A percentile compares a stretch with the other conserved stretches of the same genome.
These are phyloP conservation scores for Acipenser transmontanus DNA, from an alignment of 2,797 vertebrate genomes.

Conservation along the genomic window DNA sequence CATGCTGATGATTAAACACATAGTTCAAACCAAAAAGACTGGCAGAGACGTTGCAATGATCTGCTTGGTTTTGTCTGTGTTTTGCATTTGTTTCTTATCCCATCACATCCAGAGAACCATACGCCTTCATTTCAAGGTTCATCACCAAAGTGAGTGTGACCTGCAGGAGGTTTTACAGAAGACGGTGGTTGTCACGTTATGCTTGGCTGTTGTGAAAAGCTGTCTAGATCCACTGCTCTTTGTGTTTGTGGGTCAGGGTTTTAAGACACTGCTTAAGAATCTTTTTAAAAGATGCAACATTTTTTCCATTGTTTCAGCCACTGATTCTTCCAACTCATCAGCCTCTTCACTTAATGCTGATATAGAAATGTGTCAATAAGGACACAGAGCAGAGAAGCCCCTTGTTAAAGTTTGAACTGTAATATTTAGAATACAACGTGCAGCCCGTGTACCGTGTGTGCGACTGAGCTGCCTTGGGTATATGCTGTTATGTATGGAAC, in stretches of 20 bases:
- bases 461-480: too few species aligned
- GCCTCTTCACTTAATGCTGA: too few species aligned
- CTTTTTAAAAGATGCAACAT: too few species aligned
- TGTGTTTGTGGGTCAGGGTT: conserved; percentile 31
- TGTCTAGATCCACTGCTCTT: conserved; percentile 33
- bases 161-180: conserved; percentile 19
- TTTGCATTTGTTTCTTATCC: conserved; percentile 25
- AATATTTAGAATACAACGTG: too few species aligned
- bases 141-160: neutral
- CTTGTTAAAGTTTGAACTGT: too few species aligned
- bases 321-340: too few species aligned
- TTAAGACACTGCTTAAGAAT: conserved; percentile 13
- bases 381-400: too few species aligned
- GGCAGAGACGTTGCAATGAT: conserved; percentile 23
- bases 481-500: too few species aligned
- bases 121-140: conserved; percentile 21
- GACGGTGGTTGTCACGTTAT: conserved; percentile 26
- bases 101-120: conserved; percentile 33
- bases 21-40: conserved; percentile 15
- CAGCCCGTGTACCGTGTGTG: too few species aligned
- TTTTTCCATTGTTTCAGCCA: too few species aligned
- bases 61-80: conserved; percentile 22
- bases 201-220: conserved; percentile 30
- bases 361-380: too few species aligned
- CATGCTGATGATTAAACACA: conserved; percentile 23